Percentiles rank a stretch among this genome's conserved stretches.
phyloP scores from a whole-genome alignment of 1,140 invertebrate species.

The Panulirus ornatus region DNA sequence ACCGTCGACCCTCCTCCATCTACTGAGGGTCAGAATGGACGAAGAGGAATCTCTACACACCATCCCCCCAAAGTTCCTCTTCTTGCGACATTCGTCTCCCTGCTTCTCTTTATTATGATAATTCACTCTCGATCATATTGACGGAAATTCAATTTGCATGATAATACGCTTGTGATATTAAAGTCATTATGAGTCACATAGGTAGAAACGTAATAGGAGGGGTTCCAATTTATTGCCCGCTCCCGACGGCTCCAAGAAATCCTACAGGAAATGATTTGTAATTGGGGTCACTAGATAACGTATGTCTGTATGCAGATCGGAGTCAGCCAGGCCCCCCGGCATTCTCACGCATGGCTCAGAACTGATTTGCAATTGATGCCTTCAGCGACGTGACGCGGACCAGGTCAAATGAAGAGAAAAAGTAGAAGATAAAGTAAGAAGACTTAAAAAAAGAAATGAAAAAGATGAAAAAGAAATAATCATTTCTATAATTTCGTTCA shows the following conservation, averaged over 20 bases:
- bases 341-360: constrained; percentile 24
- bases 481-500: no score
- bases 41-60: neutral
- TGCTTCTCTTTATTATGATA: constrained; percentile 47
- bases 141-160: constrained; percentile 68
- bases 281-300: constrained; percentile 55
- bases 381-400: neutral
- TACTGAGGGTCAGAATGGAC: no score
- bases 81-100: neutral
- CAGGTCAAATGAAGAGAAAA: no score
- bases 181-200: constrained; percentile 53
- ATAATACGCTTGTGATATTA: constrained; percentile 60
- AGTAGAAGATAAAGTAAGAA: no score
- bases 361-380: neutral
- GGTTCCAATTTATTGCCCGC: constrained; percentile 45
- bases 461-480: no score
- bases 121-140: constrained; percentile 61
- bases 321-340: no score
- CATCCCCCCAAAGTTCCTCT: neutral
- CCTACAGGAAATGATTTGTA: constrained; percentile 63
- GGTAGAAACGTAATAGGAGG: constrained; percentile 46
- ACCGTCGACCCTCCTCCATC: neutral
- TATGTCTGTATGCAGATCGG: constrained; percentile 48
- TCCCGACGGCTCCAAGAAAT: constrained; percentile 30
- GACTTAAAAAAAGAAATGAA: no score